Percentiles rank a stretch among this genome's conserved stretches.
phyloP scores from a whole-genome alignment of 2,888 invertebrate genomes.

The Thelaira solivaga region DNA sequence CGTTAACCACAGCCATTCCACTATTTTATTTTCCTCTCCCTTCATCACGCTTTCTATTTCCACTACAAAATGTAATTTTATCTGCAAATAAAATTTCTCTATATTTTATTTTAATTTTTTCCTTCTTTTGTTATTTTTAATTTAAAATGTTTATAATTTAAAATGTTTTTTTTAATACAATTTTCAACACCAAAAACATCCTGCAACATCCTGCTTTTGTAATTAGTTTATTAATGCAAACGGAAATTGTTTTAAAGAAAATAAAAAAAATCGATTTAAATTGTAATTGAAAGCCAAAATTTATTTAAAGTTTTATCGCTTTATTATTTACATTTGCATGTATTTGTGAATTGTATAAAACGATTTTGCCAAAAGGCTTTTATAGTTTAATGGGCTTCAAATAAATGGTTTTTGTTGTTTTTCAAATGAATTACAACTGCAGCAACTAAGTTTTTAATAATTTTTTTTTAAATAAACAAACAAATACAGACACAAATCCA shows the following conservation, averaged over 20 bases:
- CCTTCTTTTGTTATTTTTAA: not conserved
- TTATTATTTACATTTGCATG: not conserved
- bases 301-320: not conserved
- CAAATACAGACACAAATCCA: constrained; percentile 25
- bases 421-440: not conserved
- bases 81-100: no score
- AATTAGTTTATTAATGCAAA: constrained; percentile 35
- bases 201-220: constrained; percentile 24
- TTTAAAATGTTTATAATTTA: constrained; percentile 11
- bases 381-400: not conserved
- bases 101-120: not conserved
- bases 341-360: no score
- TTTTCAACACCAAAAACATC: not conserved
- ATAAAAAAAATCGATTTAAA: constrained; percentile 39
- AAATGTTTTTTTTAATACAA: constrained; percentile 12
- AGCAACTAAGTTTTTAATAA: not conserved
- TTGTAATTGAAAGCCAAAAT: constrained; percentile 26
- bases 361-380: not conserved
- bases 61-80: no score
- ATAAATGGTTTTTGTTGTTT: not conserved
- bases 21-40: no score
- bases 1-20: no score
- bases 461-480: constrained; percentile 8
- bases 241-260: constrained; percentile 49
- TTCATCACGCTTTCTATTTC: no score